These are phyloP conservation scores for Vesta saturnalis DNA, from an alignment of 2,888 invertebrate species.

Conservation along the genomic window DNA sequence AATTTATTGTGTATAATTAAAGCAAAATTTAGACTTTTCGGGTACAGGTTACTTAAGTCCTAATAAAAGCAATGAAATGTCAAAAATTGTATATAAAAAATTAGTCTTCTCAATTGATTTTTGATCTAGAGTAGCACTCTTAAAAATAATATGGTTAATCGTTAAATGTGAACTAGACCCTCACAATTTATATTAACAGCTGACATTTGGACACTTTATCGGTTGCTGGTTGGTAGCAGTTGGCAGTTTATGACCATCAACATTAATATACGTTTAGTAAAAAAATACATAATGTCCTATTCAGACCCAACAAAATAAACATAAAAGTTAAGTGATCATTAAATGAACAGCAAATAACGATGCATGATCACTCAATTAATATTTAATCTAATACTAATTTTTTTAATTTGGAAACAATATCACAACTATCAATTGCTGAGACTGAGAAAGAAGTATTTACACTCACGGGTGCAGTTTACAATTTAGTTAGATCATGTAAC, in stretches of 20 bases:
- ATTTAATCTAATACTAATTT: background rate
- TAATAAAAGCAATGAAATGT: too few species aligned
- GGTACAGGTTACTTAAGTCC: too few species aligned
- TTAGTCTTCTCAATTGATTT: too few species aligned
- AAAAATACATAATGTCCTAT: background rate
- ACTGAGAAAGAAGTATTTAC: background rate
- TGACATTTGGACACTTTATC: slow-evolving; percentile 10
- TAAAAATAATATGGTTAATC: background rate
- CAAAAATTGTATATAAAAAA: too few species aligned
- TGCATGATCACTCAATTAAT: too few species aligned
- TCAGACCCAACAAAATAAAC: background rate
- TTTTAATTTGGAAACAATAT: background rate
- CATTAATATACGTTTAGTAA: slow-evolving; percentile 8
- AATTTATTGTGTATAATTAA: too few species aligned
- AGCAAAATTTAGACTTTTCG: too few species aligned
- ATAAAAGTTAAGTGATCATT: background rate
- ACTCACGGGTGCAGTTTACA: background rate
- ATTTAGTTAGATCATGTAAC: too few species aligned
- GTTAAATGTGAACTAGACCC: slow-evolving; percentile 4
- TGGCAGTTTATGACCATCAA: slow-evolving; percentile 3
- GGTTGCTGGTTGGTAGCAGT: slow-evolving; percentile 7
- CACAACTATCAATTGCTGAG: background rate
- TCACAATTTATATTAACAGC: slow-evolving; percentile 4
- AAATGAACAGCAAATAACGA: background rate
- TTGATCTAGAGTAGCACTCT: too few species aligned